Conservation (phyloP, 2,888 invertebrate species). For the Pyrochroa serraticornis region DNA sequence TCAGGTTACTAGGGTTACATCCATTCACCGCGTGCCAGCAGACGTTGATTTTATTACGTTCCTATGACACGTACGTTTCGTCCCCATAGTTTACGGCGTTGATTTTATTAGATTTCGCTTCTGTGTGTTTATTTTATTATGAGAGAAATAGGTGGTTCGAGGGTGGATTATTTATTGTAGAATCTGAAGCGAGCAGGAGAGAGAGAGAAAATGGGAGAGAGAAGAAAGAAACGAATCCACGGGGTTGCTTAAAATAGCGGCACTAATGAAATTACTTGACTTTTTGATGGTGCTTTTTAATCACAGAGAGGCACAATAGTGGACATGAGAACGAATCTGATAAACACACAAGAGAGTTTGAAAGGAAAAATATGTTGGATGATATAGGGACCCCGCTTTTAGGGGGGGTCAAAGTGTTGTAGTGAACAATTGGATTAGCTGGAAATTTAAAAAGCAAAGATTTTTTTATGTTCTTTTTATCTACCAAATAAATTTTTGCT, state of each 20-base stretch:
- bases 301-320: background rate
- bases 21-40: slow-evolving; percentile 40
- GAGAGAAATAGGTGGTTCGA: background rate
- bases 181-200: background rate
- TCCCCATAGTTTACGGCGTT: slow-evolving; percentile 20
- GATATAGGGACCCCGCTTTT: too few species aligned
- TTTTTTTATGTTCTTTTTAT: too few species aligned
- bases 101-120: slow-evolving; percentile 29
- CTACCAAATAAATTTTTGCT: too few species aligned
- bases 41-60: slow-evolving; percentile 45
- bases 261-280: slow-evolving; percentile 3
- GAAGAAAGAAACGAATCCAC: too few species aligned
- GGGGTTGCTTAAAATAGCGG: too few species aligned
- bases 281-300: background rate
- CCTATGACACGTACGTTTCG: slow-evolving; percentile 21
- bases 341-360: too few species aligned
- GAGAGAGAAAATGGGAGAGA: background rate
- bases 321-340: background rate
- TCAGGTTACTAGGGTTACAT: slow-evolving; percentile 49
- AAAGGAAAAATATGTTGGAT: too few species aligned
- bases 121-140: background rate
- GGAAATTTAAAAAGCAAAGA: too few species aligned
- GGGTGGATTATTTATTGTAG: background rate
- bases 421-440: too few species aligned
- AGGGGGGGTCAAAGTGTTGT: too few species aligned